phyloP scores from a whole-genome alignment of 2,797 vertebrate genomes.

The Microhierax caerulescens region DNA sequence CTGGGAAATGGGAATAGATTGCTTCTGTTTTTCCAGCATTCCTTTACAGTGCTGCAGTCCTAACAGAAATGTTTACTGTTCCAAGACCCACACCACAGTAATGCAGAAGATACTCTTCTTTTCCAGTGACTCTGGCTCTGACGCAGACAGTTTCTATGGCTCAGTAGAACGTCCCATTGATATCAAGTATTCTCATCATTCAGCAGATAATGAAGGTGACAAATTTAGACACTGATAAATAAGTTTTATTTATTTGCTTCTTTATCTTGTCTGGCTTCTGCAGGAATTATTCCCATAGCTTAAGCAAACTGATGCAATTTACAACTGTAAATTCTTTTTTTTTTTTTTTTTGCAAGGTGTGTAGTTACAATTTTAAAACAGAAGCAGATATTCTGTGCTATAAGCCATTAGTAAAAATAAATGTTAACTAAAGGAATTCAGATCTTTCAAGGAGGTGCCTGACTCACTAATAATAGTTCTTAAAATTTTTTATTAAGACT shows the following conservation, averaged over 20 bases:
- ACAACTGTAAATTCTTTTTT: neutral
- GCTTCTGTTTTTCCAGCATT: neutral
- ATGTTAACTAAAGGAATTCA: neutral
- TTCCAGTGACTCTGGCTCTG: slow-evolving; percentile 86
- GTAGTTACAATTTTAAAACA: neutral
- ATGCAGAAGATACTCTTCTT: neutral
- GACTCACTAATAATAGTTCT: neutral
- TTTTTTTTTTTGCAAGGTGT: neutral
- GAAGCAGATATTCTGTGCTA: neutral
- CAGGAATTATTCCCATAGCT: neutral
- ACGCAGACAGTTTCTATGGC: slow-evolving; percentile 91
- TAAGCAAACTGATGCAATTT: neutral
- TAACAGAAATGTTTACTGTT: neutral
- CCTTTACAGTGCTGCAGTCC: neutral
- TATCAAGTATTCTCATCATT: slow-evolving; percentile 80
- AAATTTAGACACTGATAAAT: neutral
- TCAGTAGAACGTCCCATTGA: slow-evolving; percentile 87
- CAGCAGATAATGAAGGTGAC: slow-evolving; percentile 82
- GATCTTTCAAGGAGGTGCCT: neutral
- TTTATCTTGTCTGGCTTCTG: neutral
- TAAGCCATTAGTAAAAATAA: neutral
- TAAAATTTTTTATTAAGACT: neutral
- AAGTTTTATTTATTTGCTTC: neutral
- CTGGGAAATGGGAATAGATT: neutral
- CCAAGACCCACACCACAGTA: neutral